phyloP scores from a whole-genome alignment of 2,797 vertebrate species.

The Vireo griseus region DNA sequence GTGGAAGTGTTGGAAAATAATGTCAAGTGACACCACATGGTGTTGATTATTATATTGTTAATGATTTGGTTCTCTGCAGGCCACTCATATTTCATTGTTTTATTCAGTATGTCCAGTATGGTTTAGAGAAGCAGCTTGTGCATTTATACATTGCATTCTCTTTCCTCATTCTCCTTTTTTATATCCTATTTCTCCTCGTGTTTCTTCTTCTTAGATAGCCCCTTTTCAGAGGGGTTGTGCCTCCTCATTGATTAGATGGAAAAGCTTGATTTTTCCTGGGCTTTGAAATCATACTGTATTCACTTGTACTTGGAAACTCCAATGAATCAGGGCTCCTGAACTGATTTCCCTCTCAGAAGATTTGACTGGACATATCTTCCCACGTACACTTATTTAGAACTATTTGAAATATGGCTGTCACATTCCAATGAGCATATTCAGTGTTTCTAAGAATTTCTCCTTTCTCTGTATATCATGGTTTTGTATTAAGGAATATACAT shows the following conservation, averaged over 20 bases:
- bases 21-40: background rate
- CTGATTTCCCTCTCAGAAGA: background rate
- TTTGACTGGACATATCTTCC: background rate
- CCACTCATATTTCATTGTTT: background rate
- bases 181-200: background rate
- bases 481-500: background rate
- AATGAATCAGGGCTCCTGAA: background rate
- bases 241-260: background rate
- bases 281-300: background rate
- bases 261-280: background rate
- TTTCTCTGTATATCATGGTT: background rate
- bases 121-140: background rate
- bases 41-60: background rate
- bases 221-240: background rate
- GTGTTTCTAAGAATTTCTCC: background rate
- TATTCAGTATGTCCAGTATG: background rate
- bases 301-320: background rate
- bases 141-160: background rate
- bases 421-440: background rate
- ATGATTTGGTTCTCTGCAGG: background rate
- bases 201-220: background rate
- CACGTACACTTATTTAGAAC: background rate
- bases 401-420: background rate
- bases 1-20: background rate
- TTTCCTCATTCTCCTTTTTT: background rate